Base-by-base conservation (phyloP, 2,113 vertebrate genomes). In the pig (Sus scrofa) region DNA sequence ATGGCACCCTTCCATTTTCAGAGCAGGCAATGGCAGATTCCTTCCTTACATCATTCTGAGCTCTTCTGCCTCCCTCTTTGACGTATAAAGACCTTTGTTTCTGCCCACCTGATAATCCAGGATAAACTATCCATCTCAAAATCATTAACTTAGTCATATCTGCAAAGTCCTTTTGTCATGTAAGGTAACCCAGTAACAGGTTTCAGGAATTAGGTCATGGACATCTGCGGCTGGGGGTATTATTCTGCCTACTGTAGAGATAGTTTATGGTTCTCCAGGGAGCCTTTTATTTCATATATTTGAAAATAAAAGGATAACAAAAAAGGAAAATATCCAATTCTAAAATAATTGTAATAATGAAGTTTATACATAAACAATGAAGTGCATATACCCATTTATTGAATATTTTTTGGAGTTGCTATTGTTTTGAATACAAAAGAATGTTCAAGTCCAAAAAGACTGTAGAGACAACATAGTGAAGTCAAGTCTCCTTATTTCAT, bases 271-370 rank as follows among this genome's bases (percentile, higher is more conserved):
- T 60, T 83, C 27, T 56, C 52, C 34, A 26, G 65, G 3, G 81
- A 86, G 30, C 0, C 54, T 73, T 92, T 27, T 58, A 11, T 65
- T 52, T 75, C 71, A 63, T 60, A 44, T 63, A 70, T n/a, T 94
- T 95, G 27, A 84, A 93, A 94, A 44, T 3, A 68, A 84, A 92
- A 50, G 12, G 73, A 22, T 52, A 92, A 95, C 8, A 27, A 65
- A 90, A 70, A 77, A 20, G 12, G 63, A 92, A 93, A 95, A n/a
- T 18, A 84, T 81, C 77, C 26, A 82, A 30, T 84, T 92, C n/a
- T 32, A 20, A 89, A 89, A 74, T 83, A 77, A 77, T 34, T 86
- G 0, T 70, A 82, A 94, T 83, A 83, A 56, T 39, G 44, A 75
- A 81, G 44, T 67, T 83, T 56, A 91, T 37, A 81, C 18, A 56